Percentiles rank a stretch among this genome's conserved stretches.
Conservation (phyloP, 2,113 vertebrate genomes). For the Podarcis raffonei region DNA sequence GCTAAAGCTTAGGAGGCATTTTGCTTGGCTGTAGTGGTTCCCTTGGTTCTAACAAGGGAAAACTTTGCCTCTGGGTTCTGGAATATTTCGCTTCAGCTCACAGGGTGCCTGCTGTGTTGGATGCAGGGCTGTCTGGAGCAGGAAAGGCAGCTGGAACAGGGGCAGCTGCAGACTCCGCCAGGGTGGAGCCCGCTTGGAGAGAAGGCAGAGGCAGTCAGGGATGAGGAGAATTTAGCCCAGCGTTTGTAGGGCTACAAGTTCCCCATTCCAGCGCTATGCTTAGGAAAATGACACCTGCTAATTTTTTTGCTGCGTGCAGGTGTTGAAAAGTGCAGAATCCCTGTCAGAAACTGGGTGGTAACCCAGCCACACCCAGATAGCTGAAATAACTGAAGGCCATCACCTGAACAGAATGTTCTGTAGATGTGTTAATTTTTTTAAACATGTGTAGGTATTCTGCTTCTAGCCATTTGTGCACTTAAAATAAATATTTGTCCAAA, state of each 20-base stretch:
- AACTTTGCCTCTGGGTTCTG: constrained; percentile 91
- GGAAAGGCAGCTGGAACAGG: constrained; percentile 88
- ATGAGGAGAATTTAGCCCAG: no score
- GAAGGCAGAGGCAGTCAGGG: constrained; percentile 74
- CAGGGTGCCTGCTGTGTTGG: constrained; percentile 81
- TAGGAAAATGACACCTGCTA: neutral
- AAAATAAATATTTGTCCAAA: neutral
- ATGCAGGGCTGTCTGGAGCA: constrained; percentile 88
- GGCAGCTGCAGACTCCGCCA: constrained; percentile 83
- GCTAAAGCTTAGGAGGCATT: constrained; percentile 82
- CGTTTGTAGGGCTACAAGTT: neutral
- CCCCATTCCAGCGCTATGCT: neutral
- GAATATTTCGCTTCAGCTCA: constrained; percentile 86
- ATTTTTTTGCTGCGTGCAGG: neutral
- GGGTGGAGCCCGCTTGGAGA: constrained; percentile 86
- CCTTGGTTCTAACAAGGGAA: constrained; percentile 86
- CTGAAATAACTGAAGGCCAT: neutral
- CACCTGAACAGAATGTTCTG: neutral
- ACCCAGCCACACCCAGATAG: neutral
- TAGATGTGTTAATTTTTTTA: neutral
- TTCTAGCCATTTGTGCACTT: neutral
- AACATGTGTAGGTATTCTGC: neutral
- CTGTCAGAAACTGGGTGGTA: neutral
- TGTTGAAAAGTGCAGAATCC: neutral
- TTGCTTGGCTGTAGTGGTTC: constrained; percentile 91